Evolutionary conservation across 2,888 invertebrate genomes (phyloP), one percentile per base, ranked within the genome.

Genomic region (Zygaena filipendulae): DNA sequence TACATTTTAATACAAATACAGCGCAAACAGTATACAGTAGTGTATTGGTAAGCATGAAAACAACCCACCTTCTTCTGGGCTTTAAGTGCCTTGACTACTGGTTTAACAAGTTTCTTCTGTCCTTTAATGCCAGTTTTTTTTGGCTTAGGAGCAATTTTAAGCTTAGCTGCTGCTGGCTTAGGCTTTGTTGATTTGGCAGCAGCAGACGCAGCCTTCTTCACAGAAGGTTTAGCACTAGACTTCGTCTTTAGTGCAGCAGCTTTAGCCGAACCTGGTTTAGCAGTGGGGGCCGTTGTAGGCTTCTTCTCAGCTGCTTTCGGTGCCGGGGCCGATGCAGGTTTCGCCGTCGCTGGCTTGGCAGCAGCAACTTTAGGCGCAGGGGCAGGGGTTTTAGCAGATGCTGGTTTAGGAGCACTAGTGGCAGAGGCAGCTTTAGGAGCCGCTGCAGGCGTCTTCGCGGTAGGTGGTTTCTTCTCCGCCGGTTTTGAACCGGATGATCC

Each of bases 21-120:
- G n/a, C n/a, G n/a, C n/a, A n/a, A n/a, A n/a, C n/a, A n/a, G n/a
- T n/a, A n/a, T n/a, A n/a, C n/a, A n/a, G n/a, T n/a, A n/a, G n/a
- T n/a, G n/a, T n/a, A n/a, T n/a, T n/a, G n/a, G n/a, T n/a, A n/a
- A n/a, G n/a, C n/a, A n/a, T n/a, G n/a, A n/a, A n/a, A n/a, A n/a
- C n/a, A 25, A 21, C 54, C 62, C 59, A 92, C 93, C 87, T 93
- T 94, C 49, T 87, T 90, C 67, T 92, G 93, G 10, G 90, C 87
- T 64, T 90, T 92, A 42, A 91, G 84, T 32, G 95, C 95, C 58
- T 91, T 92, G 27, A 86, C 82, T 38, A 91, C 83, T 31, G 83
- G 79, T 53, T 71, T 80, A 10, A 67, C 77, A 36, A 57, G 70
- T 53, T 79, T 79, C 59, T 82, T 82, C 49, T 77, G 75, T 43